Evolutionary conservation across 2,888 invertebrate genomes (phyloP).

Genomic region (Strigamia transsilvanica): DNA sequence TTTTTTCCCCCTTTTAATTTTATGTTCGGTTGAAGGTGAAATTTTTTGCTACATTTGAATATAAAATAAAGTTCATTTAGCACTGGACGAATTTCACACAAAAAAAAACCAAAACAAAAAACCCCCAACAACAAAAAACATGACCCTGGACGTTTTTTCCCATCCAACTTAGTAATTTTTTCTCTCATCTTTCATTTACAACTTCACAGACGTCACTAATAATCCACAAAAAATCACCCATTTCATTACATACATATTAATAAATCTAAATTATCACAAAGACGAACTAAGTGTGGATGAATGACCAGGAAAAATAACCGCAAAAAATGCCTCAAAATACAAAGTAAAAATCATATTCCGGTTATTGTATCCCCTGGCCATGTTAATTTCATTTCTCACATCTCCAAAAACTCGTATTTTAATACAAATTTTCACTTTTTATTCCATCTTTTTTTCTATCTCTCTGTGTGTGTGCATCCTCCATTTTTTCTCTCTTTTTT

Average conservation of each 20-base stretch:
- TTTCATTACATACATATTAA: not conserved
- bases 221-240: too few relatives aligned
- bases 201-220: too few relatives aligned
- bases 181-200: too few relatives aligned
- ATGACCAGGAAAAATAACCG: not conserved
- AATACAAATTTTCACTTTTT: not conserved
- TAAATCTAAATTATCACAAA: conserved; percentile 1
- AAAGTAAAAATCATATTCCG: not conserved
- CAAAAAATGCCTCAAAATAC: too few relatives aligned
- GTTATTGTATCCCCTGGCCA: conserved; percentile 20
- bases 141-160: not conserved
- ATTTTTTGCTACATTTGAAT: conserved; percentile 4
- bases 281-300: not conserved
- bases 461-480: not conserved
- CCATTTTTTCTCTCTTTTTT: not conserved
- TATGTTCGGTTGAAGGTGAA: conserved; percentile 15
- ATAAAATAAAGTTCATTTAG: conserved; percentile 4
- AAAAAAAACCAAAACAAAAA: not conserved
- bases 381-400: not conserved
- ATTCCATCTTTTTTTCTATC: not conserved
- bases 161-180: too few relatives aligned
- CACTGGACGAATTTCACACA: not conserved
- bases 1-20: not conserved
- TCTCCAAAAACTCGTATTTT: too few relatives aligned
- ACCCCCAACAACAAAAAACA: not conserved